Evolutionary conservation across 2,113 vertebrate species (phyloP), one percentile per base, ranked within the genome.

Genomic region (Myotis lucifugus): DNA sequence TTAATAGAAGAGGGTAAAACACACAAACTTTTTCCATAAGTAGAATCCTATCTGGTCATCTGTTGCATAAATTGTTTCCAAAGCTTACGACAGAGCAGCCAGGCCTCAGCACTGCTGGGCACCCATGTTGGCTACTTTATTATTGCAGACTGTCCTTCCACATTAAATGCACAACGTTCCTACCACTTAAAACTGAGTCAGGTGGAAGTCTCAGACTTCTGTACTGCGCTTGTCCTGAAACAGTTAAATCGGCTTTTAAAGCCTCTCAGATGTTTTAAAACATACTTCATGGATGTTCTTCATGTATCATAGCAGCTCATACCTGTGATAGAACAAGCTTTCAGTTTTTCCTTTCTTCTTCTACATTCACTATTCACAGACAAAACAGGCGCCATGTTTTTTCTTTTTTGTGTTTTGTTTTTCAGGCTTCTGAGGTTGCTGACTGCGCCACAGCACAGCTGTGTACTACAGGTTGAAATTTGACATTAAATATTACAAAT

Each of bases 81-180:
- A 99, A 99, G 99, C 99, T 99, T 99, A 99, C 99, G 98, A 98
- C 99, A 99, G 98, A 98, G 99, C 99, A 99, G 99, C 99, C 99
- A 98, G 99, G 99, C 98, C 99, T 99, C 99, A 99, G 99, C 99
- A 99, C 99, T 99, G 99, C 99, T 99, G 98, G 98, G 99, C 99
- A 99, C 99, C 99, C 99, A 99, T 91, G 97, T 98, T 98, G 98
- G 99, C 99, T 98, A 99, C 98, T 98, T 99, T 98, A 99, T 99
- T 99, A 99, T 99, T 99, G 99, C 99, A 99, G 99, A 99, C 99
- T 99, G 99, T 99, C 99, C 99, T 99, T 99, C 99, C 99, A 99
- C 99, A 99, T 98, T 99, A 99, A 99, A 99, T 99, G 99, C 99
- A 99, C 99, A 99, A 99, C 99, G 99, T 99, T 99, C 99, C 99